Evolutionary conservation across 2,113 vertebrate genomes (phyloP).

Genomic region (Dipodomys spectabilis): DNA sequence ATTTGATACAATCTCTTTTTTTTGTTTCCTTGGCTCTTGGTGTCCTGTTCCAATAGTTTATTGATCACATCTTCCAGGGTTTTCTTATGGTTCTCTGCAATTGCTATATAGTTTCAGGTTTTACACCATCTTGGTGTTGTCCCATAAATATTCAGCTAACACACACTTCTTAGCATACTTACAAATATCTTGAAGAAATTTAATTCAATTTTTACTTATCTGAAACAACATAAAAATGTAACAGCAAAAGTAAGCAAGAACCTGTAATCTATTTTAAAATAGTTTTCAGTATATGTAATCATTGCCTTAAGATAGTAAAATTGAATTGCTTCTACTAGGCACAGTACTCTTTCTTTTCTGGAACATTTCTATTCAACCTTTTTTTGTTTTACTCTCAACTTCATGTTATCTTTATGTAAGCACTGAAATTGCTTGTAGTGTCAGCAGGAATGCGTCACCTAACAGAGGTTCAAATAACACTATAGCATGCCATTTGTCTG

Average conservation of each 20-base stretch:
- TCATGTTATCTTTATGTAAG: neutral
- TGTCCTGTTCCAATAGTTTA: neutral
- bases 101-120: neutral
- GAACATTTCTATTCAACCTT: neutral
- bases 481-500: neutral
- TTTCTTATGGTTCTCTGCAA: neutral
- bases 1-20: no score
- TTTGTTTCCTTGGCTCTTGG: no score
- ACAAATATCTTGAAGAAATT: neutral
- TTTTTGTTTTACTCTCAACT: neutral
- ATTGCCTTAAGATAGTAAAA: neutral
- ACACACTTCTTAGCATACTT: neutral
- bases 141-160: neutral
- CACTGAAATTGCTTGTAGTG: constrained; percentile 15
- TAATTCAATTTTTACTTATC: neutral
- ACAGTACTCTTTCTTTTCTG: neutral
- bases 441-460: constrained; percentile 22
- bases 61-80: neutral
- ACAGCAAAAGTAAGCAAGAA: neutral
- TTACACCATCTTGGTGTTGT: neutral
- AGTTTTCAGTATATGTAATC: neutral
- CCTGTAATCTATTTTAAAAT: neutral
- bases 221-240: neutral
- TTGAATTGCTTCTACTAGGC: neutral
- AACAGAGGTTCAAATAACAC: neutral